phyloP scores from a whole-genome alignment of 2,113 vertebrate species.

The Nycticryphes semicollaris region DNA sequence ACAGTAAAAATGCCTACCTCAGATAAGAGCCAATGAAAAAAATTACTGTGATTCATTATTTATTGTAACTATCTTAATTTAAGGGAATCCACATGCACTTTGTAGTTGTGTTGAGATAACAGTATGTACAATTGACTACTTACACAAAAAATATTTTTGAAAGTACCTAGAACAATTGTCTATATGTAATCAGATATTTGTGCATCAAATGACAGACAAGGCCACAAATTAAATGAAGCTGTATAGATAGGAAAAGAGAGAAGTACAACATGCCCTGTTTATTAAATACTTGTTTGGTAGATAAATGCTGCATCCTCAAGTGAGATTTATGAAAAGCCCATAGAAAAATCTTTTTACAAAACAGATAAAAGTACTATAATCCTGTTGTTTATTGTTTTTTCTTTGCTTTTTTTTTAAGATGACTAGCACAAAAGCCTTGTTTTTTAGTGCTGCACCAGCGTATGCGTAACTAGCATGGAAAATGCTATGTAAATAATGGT shows the following conservation, averaged over 20 bases:
- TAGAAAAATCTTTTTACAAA: neutral
- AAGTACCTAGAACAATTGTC: neutral
- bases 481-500: conserved; percentile 41
- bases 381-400: neutral
- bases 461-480: neutral
- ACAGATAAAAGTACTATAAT: neutral
- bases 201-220: neutral
- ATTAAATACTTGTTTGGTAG: neutral
- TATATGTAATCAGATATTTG: neutral
- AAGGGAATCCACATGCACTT: neutral
- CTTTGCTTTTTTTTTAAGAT: neutral
- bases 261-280: neutral
- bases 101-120: neutral
- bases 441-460: neutral
- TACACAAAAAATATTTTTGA: neutral
- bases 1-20: neutral
- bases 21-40: neutral
- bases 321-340: conserved; percentile 16
- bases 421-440: neutral
- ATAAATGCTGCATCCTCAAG: neutral
- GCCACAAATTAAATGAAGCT: neutral
- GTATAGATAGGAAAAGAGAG: neutral
- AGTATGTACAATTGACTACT: neutral
- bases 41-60: neutral
- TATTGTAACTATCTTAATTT: neutral